Base-by-base conservation (phyloP, 1,140 invertebrate genomes). In the Anastrepha ludens region DNA sequence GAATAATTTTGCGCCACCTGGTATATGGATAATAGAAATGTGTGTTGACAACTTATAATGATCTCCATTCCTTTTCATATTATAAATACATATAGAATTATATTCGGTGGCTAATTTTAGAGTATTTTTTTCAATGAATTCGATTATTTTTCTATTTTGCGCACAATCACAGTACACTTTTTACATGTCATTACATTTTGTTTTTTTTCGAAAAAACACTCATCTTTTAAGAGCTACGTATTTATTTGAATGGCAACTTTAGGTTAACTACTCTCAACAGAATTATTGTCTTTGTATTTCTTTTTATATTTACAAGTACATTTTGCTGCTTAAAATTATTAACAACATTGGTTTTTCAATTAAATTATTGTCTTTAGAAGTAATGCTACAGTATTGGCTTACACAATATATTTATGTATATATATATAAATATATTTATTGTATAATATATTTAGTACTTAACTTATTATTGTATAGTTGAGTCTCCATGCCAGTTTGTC, bases 401-500 rank as follows among this genome's bases (percentile, higher is more conserved):
- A 67, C 39, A 39, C 39, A 39, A 39, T 67, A 67, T 67, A 67
- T 29, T 67, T 17, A 47, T 8, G 20, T 85, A 85, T 55, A 85
- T 41, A 85, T 85, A 85, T 85, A 41, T 85, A 58, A n/a, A 39
- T 85, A 85, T 85, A 59, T 85, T 41, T 85, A 85, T 85, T n/a
- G 58, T 85, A 86, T 64, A 29, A 62, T 62, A 39, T 86, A 39
- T 86, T 62, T 86, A 8, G 7, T 86, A 60, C 85, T 65, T 86
- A 86, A 62, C 17, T 8, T 81, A 81, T 81, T 81, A 81, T 81
- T 81, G 47, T 81, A 81, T 81, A 81, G 74, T 81, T 81, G 74
- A 81, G 74, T 81, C 50, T 47, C 74, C 74, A 81, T 9, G 55
- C 47, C n/a, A 55, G 15, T 81, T 81, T 81, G 6, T 20, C 17